These are phyloP conservation scores for Xenus cinereus DNA, from an alignment of 2,113 vertebrate genomes.

Conservation along the genomic window DNA sequence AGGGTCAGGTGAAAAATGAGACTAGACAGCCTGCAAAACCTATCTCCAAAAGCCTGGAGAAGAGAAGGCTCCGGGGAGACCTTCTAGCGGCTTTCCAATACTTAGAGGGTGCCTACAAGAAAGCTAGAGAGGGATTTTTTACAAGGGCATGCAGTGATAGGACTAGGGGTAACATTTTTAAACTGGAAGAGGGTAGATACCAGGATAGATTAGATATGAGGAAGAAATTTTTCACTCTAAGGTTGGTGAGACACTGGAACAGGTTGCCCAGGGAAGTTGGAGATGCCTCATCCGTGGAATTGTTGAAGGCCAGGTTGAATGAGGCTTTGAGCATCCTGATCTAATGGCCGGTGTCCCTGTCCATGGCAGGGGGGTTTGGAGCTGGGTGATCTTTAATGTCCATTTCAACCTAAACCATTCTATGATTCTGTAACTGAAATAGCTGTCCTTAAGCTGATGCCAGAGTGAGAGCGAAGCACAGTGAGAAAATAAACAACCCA, in stretches of 20 bases:
- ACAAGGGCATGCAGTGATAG: neutral
- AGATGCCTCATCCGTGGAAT: neutral
- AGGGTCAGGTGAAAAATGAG: neutral
- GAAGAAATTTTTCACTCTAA: neutral
- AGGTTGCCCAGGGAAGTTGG: neutral
- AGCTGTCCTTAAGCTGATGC: neutral
- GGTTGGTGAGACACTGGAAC: neutral
- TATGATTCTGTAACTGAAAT: neutral
- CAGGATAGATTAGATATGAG: neutral
- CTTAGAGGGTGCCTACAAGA: neutral
- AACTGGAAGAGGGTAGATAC: neutral
- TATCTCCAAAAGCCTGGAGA: neutral
- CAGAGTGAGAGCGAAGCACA: neutral
- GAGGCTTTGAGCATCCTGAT: neutral
- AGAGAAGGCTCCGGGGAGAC: neutral
- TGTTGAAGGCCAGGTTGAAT: too few species aligned
- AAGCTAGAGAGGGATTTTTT: neutral
- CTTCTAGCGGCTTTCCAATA: neutral
- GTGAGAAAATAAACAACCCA: neutral
- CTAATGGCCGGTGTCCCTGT: neutral
- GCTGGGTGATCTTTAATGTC: neutral
- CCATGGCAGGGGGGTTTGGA: neutral
- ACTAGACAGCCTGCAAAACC: neutral
- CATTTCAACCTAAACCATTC: neutral
- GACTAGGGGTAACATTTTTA: neutral